phyloP scores from a whole-genome alignment of 2,113 vertebrate genomes.

The Tachysurus vachellii region DNA sequence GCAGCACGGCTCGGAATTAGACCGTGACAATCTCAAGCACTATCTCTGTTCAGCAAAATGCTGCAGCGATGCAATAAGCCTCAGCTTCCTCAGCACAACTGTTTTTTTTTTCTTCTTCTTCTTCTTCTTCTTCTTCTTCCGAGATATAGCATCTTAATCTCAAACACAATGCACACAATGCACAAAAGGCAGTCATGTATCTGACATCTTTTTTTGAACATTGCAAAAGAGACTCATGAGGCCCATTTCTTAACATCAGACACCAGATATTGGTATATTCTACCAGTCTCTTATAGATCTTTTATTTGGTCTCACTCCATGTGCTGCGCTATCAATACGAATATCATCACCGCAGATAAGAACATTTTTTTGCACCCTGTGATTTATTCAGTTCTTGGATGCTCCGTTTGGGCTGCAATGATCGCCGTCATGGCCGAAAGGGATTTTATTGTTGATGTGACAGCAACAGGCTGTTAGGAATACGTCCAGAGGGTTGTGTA shows the following conservation, averaged over 20 bases:
- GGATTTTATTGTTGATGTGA: slow-evolving; percentile 33
- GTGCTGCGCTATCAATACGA: neutral
- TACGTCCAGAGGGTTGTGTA: slow-evolving; percentile 20
- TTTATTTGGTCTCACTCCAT: neutral
- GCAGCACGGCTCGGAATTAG: slow-evolving; percentile 63
- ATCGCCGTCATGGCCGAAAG: slow-evolving; percentile 26
- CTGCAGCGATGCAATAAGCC: slow-evolving; percentile 56
- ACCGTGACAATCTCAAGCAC: slow-evolving; percentile 64
- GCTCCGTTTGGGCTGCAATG: slow-evolving; percentile 2
- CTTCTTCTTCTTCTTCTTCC: neutral
- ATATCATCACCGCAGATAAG: neutral
- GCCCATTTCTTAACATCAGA: neutral
- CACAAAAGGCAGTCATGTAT: neutral
- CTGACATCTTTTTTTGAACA: neutral
- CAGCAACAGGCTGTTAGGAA: slow-evolving; percentile 39
- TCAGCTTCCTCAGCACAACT: neutral
- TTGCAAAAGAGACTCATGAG: neutral
- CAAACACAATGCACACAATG: neutral
- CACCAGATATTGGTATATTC: neutral
- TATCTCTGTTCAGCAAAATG: slow-evolving; percentile 57
- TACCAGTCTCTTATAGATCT: neutral
- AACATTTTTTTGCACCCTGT: neutral
- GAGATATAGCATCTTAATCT: slow-evolving; percentile 2
- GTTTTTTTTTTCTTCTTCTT: neutral
- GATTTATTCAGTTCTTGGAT: slow-evolving; percentile 34